These are phyloP conservation scores for Dendrolimus pini DNA, from an alignment of 2,888 invertebrate genomes.

Conservation along the genomic window DNA sequence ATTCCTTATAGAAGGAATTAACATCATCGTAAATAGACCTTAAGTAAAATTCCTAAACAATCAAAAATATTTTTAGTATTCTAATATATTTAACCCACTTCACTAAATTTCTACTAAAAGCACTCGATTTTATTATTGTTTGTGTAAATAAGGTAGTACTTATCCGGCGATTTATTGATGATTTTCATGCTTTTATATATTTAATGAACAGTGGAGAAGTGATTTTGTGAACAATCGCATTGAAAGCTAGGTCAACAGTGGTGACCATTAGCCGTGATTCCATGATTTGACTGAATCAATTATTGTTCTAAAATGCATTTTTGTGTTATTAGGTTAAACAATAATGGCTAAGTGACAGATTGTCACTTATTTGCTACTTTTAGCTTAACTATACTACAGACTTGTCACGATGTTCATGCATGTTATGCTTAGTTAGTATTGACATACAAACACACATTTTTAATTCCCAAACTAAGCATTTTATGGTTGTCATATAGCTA, in stretches of 20 bases:
- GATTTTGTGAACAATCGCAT: slow-evolving; percentile 30
- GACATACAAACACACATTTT: too few species aligned
- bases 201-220: slow-evolving; percentile 28
- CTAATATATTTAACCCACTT: not conserved
- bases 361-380: slow-evolving; percentile 2
- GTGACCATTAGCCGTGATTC: slow-evolving; percentile 24
- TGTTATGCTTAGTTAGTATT: too few species aligned
- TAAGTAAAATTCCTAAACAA: too few species aligned
- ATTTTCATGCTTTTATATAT: not conserved
- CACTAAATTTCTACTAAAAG: not conserved
- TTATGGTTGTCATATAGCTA: too few species aligned
- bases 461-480: too few species aligned
- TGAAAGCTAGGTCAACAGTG: slow-evolving; percentile 27
- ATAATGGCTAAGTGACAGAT: slow-evolving; percentile 17
- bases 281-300: slow-evolving; percentile 23
- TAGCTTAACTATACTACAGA: not conserved
- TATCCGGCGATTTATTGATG: not conserved
- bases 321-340: slow-evolving; percentile 29
- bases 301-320: slow-evolving; percentile 28
- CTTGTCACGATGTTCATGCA: not conserved
- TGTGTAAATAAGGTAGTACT: not conserved
- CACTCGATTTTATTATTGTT: not conserved
- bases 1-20: too few species aligned
- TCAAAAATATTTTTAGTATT: too few species aligned
- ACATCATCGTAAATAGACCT: too few species aligned